Conservation (phyloP, 2,797 vertebrate species). For the Peromyscus attwateri region DNA sequence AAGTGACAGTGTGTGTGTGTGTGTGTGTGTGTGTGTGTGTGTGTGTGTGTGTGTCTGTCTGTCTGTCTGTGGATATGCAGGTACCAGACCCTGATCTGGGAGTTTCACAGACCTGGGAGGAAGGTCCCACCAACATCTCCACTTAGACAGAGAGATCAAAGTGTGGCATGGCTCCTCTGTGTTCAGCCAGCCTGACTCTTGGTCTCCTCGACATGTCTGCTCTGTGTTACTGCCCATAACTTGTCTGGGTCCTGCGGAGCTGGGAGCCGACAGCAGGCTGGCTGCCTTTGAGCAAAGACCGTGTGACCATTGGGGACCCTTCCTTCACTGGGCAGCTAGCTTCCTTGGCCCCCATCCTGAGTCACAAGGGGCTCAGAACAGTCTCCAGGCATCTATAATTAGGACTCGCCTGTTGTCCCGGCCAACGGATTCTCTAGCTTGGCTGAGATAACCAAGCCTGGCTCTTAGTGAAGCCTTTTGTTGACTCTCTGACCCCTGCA, state of each 20-base stretch:
- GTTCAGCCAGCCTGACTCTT: too few relatives aligned
- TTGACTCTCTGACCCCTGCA: not conserved
- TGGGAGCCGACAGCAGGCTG: not conserved
- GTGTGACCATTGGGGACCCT: not conserved
- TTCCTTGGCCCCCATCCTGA: conserved; percentile 42
- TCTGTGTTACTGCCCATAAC: not conserved
- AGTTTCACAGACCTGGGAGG: not conserved
- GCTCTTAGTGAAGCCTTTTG: not conserved
- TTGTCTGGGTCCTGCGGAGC: not conserved
- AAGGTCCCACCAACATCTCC: rapidly evolving
- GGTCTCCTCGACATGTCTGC: rapidly evolving
- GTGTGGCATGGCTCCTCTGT: rapidly evolving
- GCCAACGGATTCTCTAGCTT: not conserved
- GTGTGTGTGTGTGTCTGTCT: not conserved
- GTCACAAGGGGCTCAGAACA: conserved; percentile 72
- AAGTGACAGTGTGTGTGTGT: not conserved
- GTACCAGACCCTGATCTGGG: not conserved
- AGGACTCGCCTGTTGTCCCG: conserved; percentile 34
- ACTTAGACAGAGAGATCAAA: not conserved
- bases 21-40: not conserved
- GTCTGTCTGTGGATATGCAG: not conserved
- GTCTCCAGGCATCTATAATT: conserved; percentile 70
- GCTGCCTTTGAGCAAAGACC: not conserved
- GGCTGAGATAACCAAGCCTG: not conserved
- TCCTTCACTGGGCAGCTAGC: not conserved